phyloP scores from a whole-genome alignment of 2,113 vertebrate species.

The Campylorhamphus procurvoides region DNA sequence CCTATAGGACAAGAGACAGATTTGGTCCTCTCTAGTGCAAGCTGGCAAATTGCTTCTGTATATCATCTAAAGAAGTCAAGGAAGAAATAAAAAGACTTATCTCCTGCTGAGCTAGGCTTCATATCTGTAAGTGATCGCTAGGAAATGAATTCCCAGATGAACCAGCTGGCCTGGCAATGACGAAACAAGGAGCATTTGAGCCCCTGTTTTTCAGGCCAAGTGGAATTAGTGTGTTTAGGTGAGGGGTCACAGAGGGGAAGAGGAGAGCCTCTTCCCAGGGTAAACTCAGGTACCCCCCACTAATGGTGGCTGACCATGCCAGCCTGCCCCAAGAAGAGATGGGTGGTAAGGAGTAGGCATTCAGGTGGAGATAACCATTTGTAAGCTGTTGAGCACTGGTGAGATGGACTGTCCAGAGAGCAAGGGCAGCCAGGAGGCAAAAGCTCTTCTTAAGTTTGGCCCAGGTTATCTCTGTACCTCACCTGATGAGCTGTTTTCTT shows the following conservation, averaged over 20 bases:
- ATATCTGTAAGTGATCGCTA: slow-evolving; percentile 34
- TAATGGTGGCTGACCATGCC: background rate
- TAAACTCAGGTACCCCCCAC: background rate
- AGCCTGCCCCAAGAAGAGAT: rapidly evolving
- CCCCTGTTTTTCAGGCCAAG: background rate
- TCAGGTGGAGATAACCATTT: background rate
- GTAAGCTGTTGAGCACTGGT: background rate
- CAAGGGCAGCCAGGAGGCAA: background rate
- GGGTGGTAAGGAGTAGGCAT: background rate
- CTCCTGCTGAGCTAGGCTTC: slow-evolving; percentile 50
- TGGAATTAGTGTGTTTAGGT: background rate
- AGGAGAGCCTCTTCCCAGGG: background rate
- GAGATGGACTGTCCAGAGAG: background rate
- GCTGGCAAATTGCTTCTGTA: slow-evolving; percentile 54
- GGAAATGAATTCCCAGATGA: slow-evolving; percentile 30
- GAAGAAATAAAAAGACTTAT: slow-evolving; percentile 64
- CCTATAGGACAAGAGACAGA: slow-evolving; percentile 52
- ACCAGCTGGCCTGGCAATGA: background rate
- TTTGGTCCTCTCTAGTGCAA: slow-evolving; percentile 30
- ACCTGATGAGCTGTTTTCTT: background rate
- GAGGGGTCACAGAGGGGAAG: background rate
- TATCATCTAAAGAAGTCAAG: slow-evolving; percentile 53
- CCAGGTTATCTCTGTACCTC: background rate
- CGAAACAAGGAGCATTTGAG: background rate
- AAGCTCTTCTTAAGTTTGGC: rapidly evolving